These are phyloP conservation scores for Trachops cirrhosus DNA, from an alignment of 2,797 vertebrate genomes.

Conservation along the genomic window DNA sequence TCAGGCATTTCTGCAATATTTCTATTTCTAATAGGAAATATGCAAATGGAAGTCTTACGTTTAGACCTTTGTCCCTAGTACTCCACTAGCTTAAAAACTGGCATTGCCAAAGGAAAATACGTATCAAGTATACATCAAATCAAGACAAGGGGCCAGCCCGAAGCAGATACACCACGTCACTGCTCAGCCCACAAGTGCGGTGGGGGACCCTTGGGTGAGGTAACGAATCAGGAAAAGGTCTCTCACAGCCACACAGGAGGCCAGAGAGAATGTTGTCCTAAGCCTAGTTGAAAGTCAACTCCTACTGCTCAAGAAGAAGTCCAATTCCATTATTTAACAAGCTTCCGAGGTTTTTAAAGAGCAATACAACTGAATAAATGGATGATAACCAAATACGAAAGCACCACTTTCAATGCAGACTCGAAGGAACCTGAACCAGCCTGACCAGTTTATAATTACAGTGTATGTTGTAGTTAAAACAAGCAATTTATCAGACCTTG, in stretches of 20 bases:
- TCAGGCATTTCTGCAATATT: not conserved
- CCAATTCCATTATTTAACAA: not conserved
- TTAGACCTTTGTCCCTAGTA: not conserved
- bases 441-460: constrained; percentile 34
- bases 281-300: not conserved
- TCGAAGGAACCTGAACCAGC: constrained; percentile 25
- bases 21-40: not conserved
- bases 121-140: not conserved
- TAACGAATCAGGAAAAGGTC: not conserved
- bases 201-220: too few species aligned
- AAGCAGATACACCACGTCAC: not conserved
- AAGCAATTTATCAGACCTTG: constrained; percentile 25
- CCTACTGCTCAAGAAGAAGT: not conserved
- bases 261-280: not conserved
- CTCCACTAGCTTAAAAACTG: not conserved
- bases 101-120: not conserved
- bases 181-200: fast-evolving
- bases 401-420: not conserved
- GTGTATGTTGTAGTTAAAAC: not conserved
- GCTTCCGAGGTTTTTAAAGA: constrained; percentile 3
- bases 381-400: not conserved
- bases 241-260: not conserved
- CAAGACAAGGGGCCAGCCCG: not conserved
- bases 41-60: not conserved
- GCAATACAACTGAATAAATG: not conserved